Conservation (phyloP, 2,797 vertebrate genomes). For the Chiloscyllium punctatum region DNA sequence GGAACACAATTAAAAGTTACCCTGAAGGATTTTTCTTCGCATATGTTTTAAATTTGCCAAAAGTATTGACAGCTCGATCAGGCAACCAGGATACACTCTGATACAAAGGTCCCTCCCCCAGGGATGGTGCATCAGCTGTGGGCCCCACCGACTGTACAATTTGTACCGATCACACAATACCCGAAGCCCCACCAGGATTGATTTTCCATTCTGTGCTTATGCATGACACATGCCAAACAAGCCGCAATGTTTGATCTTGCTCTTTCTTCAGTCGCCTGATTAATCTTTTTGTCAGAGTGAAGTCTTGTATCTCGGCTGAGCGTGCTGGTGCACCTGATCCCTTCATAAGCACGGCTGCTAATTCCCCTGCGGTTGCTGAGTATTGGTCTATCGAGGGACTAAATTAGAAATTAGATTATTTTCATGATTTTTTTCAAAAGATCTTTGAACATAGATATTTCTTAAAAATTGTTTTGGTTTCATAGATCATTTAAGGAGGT, state of each 20-base stretch:
- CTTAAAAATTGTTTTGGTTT: neutral
- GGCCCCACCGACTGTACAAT: neutral
- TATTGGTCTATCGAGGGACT: neutral
- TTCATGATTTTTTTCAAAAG: neutral
- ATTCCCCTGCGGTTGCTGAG: neutral
- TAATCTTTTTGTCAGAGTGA: conserved; percentile 15
- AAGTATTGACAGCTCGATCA: neutral
- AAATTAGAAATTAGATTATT: neutral
- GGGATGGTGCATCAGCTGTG: conserved; percentile 20
- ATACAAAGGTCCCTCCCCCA: neutral
- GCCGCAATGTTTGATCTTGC: neutral
- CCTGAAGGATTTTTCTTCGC: neutral
- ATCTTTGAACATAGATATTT: too few species aligned
- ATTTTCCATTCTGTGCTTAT: conserved; percentile 2
- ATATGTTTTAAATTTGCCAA: neutral
- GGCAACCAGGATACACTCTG: neutral
- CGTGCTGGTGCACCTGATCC: neutral
- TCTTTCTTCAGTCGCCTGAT: conserved; percentile 11
- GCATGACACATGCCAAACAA: neutral
- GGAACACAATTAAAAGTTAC: neutral
- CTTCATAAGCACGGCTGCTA: neutral
- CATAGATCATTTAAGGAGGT: neutral
- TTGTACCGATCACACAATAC: neutral
- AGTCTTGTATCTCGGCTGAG: neutral
- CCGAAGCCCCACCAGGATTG: neutral